These are phyloP conservation scores for Uloborus plumipes DNA, from an alignment of 2,888 invertebrate genomes.

Conservation along the genomic window DNA sequence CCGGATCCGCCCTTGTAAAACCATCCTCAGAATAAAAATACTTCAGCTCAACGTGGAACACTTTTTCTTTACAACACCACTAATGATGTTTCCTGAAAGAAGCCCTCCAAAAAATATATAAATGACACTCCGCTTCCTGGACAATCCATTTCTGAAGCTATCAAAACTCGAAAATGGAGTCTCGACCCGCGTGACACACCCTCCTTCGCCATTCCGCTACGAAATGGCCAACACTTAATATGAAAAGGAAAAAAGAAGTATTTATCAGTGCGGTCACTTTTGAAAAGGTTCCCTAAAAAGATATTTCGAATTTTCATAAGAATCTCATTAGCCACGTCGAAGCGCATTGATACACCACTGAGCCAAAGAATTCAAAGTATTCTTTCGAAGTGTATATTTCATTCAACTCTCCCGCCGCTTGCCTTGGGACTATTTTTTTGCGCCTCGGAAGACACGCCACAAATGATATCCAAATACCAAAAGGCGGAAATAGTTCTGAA, in stretches of 20 bases:
- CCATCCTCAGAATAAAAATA: too few species aligned
- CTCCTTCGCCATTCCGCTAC: neutral
- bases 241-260: neutral
- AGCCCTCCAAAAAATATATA: too few species aligned
- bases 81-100: too few species aligned
- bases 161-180: too few species aligned
- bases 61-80: too few species aligned
- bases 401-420: slow-evolving; percentile 10
- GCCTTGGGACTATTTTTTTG: slow-evolving; percentile 6
- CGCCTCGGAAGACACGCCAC: neutral
- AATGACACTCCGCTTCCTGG: neutral
- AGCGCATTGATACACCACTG: slow-evolving; percentile 19
- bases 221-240: neutral
- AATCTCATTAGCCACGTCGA: slow-evolving; percentile 52
- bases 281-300: too few species aligned
- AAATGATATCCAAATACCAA: slow-evolving; percentile 29
- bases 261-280: neutral
- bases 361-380: slow-evolving; percentile 46
- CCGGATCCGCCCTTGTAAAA: too few species aligned
- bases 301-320: slow-evolving; percentile 48
- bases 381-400: slow-evolving; percentile 54
- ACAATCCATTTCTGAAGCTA: neutral
- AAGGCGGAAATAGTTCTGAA: slow-evolving; percentile 28
- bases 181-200: neutral
- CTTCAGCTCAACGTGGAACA: too few species aligned